These are phyloP conservation scores for Aurelia coerulea DNA, from an alignment of 30 jellyfish, hydroid and myxozoan species.

Conservation along the genomic window DNA sequence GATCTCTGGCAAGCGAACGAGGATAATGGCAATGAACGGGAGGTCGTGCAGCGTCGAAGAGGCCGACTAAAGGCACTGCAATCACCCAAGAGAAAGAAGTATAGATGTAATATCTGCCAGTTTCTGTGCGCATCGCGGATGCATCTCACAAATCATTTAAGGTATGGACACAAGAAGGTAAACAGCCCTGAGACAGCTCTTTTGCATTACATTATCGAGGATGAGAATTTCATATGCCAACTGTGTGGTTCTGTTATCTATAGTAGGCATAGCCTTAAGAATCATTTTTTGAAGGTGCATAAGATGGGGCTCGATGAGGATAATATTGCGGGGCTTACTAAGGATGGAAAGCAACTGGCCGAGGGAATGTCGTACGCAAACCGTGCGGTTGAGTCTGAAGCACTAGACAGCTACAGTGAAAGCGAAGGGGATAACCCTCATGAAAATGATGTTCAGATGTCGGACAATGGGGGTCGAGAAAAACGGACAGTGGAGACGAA, in stretches of 20 bases:
- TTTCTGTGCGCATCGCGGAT: conserved; percentile 42
- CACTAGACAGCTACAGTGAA: background rate
- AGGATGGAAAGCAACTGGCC: background rate
- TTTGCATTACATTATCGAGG: conserved; percentile 31
- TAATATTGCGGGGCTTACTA: conserved; percentile 45
- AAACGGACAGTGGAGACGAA: background rate
- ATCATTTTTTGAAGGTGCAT: conserved; percentile 38
- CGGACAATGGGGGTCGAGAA: background rate
- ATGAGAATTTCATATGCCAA: conserved; percentile 53
- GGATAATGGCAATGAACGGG: background rate
- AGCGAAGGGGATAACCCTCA: background rate
- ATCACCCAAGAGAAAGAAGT: conserved; percentile 35
- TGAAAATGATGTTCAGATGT: background rate
- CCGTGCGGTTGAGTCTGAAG: background rate
- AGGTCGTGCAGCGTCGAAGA: conserved; percentile 2
- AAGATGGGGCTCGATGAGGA: conserved; percentile 18
- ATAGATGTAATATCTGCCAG: conserved; percentile 13
- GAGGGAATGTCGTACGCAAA: background rate
- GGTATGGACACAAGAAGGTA: conserved; percentile 24
- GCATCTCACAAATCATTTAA: conserved; percentile 26
- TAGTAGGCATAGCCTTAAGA: conserved; percentile 21
- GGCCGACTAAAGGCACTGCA: conserved; percentile 28
- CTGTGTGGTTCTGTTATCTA: conserved; percentile 42
- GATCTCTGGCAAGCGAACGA: conserved; percentile 45
- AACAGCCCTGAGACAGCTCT: conserved; percentile 28